Evolutionary conservation across 2,888 invertebrate genomes (phyloP), one percentile per base, ranked within the genome.

Genomic region (Tethea ocularis): DNA sequence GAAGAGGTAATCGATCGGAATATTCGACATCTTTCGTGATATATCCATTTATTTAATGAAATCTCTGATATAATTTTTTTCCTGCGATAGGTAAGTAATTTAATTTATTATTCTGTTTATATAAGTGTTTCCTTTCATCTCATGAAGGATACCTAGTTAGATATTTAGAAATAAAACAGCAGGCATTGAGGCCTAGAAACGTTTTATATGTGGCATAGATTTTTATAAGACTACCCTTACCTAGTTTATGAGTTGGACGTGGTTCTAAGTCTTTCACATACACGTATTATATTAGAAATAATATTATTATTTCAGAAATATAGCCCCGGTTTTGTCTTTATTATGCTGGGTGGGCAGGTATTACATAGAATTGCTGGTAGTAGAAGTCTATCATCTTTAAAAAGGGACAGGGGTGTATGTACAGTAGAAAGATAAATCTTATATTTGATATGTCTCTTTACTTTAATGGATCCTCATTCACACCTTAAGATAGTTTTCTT

Each of bases 231-330:
- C 15, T n/a, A 15, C 8, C 4, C 10, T 5, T 41, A 41, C 17
- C 41, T n/a, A 41, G 41, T 41, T 41, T 41, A 41, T 41, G 41
- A 41, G 41, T 41, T 17, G 8, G 41, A 41, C 41, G 41, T 41
- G 41, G 17, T 41, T 41, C 41, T 17, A 41, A 17, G 7, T 41
- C 17, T 17, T 41, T 8, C 17, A 17, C 17, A 15, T 38, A 7
- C 17, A 8, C 41, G 17, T 41, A 17, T 36, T 17, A 41, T 41
- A 17, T 17, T 17, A 41, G 17, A 41, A 41, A 41, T 15, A 41
- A 7, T 41, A 6, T 17, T 41, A 17, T 41, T 8, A 7, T 17
- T 41, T 17, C 41, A 0, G 6, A 17, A 17, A 41, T 41, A 41
- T 17, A n/a, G 13, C 13, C n/a, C n/a, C 7, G 17, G n/a, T 17